Evolutionary conservation across 2,888 invertebrate species (phyloP), one percentile per base, ranked within the genome.

Genomic region (Agriopis marginaria): DNA sequence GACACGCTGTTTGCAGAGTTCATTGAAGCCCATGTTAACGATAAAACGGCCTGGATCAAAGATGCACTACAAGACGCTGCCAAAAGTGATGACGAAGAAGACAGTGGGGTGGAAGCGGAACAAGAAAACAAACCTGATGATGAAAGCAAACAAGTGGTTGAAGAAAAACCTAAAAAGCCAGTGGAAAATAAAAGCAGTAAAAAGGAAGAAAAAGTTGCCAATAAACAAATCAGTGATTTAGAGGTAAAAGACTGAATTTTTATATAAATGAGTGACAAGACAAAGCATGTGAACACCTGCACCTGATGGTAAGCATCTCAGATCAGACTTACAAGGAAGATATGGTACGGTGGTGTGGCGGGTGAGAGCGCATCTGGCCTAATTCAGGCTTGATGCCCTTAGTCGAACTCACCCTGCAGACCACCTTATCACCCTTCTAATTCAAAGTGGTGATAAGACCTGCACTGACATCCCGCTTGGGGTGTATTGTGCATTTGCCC

Each of bases 1-100:
- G 98, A 99, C 92, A 97, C 98, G 40, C 93, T 97, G 60, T 99
- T 99, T 92, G 94, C 96, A 73, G 98, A 99, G 87, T 99, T 98
- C 86, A 94, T 99, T 86, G 96, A 97, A 88, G 96, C 96, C n/a
- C 98, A 98, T 87, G 95, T 96, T 2, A 92, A 90, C 79, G 91
- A 94, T 6, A 89, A 89, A 63, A 89, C 90, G 56, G 78, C 84
- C 39, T 93, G 94, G 85, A 89, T 93, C 55, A 91, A 90, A 58
- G 92, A 92, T 39, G 89, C 90, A 10, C 82, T 90, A 63, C 79
- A 86, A 56, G 84, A 90, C 63, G 86, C 86, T 63, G 83, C 86
- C 66, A 86, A 87, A 72, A 85, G 88, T 86, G 85, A 88, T 79
- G 84, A 89, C 72, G 87, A 66, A 17, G 63, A 87, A 58, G 86